Conservation (phyloP, 2,888 invertebrate genomes). For the Phortica magna region DNA sequence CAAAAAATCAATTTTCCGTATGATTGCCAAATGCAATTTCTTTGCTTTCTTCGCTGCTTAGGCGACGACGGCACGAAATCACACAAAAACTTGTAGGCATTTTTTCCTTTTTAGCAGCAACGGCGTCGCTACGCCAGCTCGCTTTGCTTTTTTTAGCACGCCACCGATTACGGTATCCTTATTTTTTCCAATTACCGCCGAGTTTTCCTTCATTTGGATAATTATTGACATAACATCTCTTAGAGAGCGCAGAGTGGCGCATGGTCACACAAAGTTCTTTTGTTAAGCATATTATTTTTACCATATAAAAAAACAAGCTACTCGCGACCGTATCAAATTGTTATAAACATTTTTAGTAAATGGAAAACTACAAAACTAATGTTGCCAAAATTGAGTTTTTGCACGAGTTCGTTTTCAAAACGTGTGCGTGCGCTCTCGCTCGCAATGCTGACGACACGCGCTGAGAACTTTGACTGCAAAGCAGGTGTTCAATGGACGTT, state of each 20-base stretch:
- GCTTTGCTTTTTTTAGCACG: background rate
- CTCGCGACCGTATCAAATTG: background rate
- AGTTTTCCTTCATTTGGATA: slow-evolving; percentile 44
- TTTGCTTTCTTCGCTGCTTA: slow-evolving; percentile 5
- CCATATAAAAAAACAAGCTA: slow-evolving; percentile 30
- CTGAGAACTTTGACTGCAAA: background rate
- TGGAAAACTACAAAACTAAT: background rate
- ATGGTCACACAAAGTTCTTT: no score
- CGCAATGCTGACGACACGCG: background rate
- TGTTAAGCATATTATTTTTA: no score
- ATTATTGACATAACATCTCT: slow-evolving; percentile 66
- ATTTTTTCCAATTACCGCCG: background rate
- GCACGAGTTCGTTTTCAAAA: background rate
- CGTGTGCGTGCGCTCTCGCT: background rate
- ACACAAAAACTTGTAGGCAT: background rate
- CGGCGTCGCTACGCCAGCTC: background rate
- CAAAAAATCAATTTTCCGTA: slow-evolving; percentile 66
- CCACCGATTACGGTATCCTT: slow-evolving; percentile 4
- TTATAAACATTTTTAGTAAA: background rate
- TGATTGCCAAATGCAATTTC: slow-evolving; percentile 44
- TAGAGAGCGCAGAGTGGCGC: slow-evolving; percentile 43
- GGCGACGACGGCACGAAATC: slow-evolving; percentile 9
- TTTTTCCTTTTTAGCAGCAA: background rate
- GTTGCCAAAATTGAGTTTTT: background rate
- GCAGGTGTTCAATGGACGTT: background rate